These are phyloP conservation scores for Aulostomus chinensis DNA, from an alignment of 2,797 vertebrate genomes.

Conservation along the genomic window DNA sequence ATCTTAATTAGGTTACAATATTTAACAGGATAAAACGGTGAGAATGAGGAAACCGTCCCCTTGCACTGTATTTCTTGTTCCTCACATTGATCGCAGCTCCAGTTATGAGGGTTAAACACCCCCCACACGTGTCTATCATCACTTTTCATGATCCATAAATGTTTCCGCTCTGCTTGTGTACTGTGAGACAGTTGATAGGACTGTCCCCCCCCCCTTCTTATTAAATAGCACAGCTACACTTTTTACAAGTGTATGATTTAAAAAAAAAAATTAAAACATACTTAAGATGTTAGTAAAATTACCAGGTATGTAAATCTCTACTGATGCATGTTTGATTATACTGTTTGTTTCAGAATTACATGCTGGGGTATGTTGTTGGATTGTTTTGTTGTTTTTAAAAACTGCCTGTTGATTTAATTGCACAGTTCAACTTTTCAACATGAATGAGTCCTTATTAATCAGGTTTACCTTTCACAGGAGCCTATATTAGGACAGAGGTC, in stretches of 20 bases:
- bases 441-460: constrained; percentile 5
- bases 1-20: constrained; percentile 5
- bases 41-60: too few relatives aligned
- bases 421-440: constrained; percentile 9
- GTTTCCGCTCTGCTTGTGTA: too few relatives aligned
- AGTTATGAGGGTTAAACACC: too few relatives aligned
- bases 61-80: too few relatives aligned
- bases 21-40: too few relatives aligned
- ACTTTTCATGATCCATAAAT: constrained; percentile 9
- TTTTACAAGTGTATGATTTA: constrained; percentile 19
- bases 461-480: constrained; percentile 24
- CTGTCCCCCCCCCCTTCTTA: too few relatives aligned
- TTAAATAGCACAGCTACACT: constrained; percentile 24
- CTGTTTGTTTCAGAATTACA: too few relatives aligned
- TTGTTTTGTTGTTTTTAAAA: constrained; percentile 7
- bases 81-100: too few relatives aligned
- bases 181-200: too few relatives aligned
- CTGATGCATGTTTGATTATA: constrained; percentile 36
- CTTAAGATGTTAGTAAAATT: constrained; percentile 6
- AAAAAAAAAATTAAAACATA: too few relatives aligned
- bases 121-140: too few relatives aligned
- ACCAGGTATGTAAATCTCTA: constrained; percentile 5
- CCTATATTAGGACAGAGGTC: constrained; percentile 14
- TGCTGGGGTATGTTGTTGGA: too few relatives aligned
- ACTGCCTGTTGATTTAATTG: constrained; percentile 18